Base-by-base conservation (phyloP, 2,113 vertebrate species). In the Sinocyclocheilus maitianheensis region DNA sequence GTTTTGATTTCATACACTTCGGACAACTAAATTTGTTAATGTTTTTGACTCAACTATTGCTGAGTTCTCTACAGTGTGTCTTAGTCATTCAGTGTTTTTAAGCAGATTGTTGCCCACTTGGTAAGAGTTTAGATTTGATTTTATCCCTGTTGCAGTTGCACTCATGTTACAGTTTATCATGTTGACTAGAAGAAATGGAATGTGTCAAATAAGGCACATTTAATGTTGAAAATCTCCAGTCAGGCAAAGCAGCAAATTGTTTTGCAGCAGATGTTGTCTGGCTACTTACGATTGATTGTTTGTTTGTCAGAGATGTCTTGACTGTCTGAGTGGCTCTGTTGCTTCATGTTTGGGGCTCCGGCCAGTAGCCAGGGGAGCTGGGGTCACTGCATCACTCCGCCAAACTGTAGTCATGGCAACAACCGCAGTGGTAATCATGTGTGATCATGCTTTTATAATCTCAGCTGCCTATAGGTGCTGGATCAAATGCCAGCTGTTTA, bases 131-230 rank as follows among this genome's bases (percentile, higher is more conserved):
- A 67, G 12, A 74, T 48, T 62, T n/a, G 48, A 81, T 85, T 40
- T 86, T 84, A 83, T 37, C 51, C 6, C 5, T 8, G 26, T 76
- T 80, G 62, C 53, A 77, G 20, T 26, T 90, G 79, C 1, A n/a
- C 81, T 86, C 65, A 69, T 84, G 53, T 12, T 60, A n/a, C 74
- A 82, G 87, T 87, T 86, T 78, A 26, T 8, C 84, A 58, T 87
- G 86, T 89, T 90, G 77, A 78, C 81, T 67, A 86, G 67, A 81
- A 74, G 87, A 90, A 91, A 92, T 90, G 89, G 91, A 90, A 87
- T 79, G 30, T 84, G 71, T 58, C 82, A 85, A 91, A 89, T 87
- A 83, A 75, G 77, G 85, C 83, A 89, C 69, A 51, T 87, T 72
- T 85, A 91, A 89, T 71, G 72, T 90, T 86, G 84, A 79, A 90